Percentiles rank a stretch among this genome's conserved stretches.
These are phyloP conservation scores for Meteorus colon DNA, from an alignment of 2,888 invertebrate species.

Conservation along the genomic window DNA sequence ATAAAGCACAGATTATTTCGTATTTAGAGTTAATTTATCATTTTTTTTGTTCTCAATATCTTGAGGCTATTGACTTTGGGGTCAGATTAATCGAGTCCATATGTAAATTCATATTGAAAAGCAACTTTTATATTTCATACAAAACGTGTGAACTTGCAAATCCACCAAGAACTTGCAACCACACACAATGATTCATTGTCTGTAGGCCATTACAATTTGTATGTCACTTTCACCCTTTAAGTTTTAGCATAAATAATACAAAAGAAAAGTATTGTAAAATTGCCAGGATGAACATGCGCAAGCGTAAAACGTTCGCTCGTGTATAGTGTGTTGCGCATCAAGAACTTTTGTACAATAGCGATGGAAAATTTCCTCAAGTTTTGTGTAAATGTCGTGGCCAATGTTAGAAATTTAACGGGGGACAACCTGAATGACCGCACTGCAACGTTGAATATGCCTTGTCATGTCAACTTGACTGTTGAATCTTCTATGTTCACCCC, in stretches of 20 bases:
- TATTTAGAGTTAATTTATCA: neutral
- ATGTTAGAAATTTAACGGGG: neutral
- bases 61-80: neutral
- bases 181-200: slow-evolving; percentile 53
- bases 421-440: neutral
- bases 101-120: slow-evolving; percentile 29
- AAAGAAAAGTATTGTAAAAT: slow-evolving; percentile 47
- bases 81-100: slow-evolving; percentile 21
- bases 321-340: slow-evolving; percentile 42
- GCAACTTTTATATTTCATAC: slow-evolving; percentile 5
- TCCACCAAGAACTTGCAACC: slow-evolving; percentile 15
- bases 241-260: slow-evolving; percentile 54
- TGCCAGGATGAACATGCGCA: slow-evolving; percentile 25
- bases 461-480: slow-evolving; percentile 25
- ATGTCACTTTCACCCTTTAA: slow-evolving; percentile 41
- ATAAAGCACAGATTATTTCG: too few relatives aligned
- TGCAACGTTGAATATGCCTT: slow-evolving; percentile 23
- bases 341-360: slow-evolving; percentile 56
- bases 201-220: slow-evolving; percentile 47
- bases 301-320: slow-evolving; percentile 8
- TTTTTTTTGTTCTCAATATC: neutral
- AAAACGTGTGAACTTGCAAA: slow-evolving; percentile 11
- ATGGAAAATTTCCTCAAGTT: slow-evolving; percentile 36
- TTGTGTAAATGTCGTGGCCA: slow-evolving; percentile 20
- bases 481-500: slow-evolving; percentile 17